Conservation (phyloP, 2,797 vertebrate genomes). For the Monodelphis domestica region DNA sequence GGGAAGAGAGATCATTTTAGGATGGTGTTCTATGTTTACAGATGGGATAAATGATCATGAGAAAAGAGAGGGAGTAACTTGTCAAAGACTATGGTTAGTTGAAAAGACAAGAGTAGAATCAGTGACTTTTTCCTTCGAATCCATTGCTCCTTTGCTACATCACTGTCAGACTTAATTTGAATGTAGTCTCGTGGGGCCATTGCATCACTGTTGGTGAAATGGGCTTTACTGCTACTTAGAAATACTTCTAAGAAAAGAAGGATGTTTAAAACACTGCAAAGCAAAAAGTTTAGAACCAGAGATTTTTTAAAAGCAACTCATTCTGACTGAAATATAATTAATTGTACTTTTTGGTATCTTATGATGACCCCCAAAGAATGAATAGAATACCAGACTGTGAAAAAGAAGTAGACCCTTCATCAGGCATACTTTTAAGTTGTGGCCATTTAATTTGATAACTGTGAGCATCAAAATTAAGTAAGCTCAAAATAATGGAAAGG, state of each 20-base stretch:
- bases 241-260: constrained; percentile 23
- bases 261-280: background rate
- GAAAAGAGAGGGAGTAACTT: background rate
- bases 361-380: background rate
- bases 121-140: background rate
- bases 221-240: background rate
- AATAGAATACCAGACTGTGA: background rate
- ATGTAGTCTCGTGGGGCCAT: background rate
- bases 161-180: constrained; percentile 3
- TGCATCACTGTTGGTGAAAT: background rate
- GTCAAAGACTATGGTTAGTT: background rate
- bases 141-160: background rate
- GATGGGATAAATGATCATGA: background rate
- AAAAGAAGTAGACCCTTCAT: background rate
- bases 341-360: background rate
- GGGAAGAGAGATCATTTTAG: background rate
- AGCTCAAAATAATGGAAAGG: background rate
- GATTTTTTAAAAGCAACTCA: background rate
- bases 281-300: background rate
- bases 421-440: constrained; percentile 13
- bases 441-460: background rate
- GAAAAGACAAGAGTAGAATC: background rate
- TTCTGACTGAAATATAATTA: background rate
- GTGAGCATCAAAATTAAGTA: background rate
- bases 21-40: background rate